Conservation (phyloP, 2,797 vertebrate species). For the Hirundo rustica region DNA sequence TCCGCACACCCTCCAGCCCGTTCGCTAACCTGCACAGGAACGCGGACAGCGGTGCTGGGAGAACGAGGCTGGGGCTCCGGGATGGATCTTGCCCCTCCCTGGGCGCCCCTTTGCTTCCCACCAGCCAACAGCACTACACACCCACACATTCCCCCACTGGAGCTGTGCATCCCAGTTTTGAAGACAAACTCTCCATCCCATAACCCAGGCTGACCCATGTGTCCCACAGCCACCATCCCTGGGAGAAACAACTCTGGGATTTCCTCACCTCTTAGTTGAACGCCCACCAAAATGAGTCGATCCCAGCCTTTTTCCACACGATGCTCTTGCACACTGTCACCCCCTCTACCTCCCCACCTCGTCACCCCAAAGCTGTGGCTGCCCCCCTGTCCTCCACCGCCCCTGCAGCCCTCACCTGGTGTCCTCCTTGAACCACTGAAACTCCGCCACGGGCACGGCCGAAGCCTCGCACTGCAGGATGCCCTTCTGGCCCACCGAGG, state of each 20-base stretch:
- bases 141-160: accelerated
- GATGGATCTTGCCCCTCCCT: accelerated
- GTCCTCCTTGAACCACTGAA: conserved; percentile 98
- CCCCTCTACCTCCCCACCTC: neutral
- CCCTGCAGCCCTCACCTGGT: conserved; percentile 80
- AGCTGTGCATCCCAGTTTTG: accelerated
- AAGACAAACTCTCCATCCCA: neutral
- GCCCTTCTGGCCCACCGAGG: conserved; percentile 89
- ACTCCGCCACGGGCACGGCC: conserved; percentile 88
- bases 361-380: neutral
- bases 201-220: accelerated
- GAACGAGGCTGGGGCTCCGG: accelerated
- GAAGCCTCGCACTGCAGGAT: conserved; percentile 92
- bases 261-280: neutral
- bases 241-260: neutral
- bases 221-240: neutral
- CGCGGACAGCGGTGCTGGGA: accelerated
- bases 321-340: accelerated
- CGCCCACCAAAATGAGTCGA: neutral
- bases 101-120: neutral
- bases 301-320: neutral
- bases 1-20: conserved; percentile 85
- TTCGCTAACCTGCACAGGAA: conserved; percentile 75
- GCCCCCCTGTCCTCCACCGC: accelerated
- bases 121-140: accelerated